phyloP scores from a whole-genome alignment of 2,113 vertebrate genomes.

The Malurus alboscapulatus region DNA sequence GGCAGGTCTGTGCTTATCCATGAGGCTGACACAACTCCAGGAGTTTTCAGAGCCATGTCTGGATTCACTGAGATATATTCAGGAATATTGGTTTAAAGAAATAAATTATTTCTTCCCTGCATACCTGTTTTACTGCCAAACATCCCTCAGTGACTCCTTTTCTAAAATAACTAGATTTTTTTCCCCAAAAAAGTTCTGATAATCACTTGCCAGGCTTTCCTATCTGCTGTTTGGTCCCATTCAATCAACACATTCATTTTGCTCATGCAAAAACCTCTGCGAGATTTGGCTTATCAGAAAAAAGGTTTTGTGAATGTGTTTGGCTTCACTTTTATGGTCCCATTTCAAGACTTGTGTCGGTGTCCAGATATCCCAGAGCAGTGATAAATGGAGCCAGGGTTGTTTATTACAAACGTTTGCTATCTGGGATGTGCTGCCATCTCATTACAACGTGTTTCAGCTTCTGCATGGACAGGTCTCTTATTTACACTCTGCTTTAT shows the following conservation, averaged over 20 bases:
- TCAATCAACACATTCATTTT: conserved; percentile 10
- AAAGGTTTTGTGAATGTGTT: not conserved
- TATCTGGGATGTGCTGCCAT: not conserved
- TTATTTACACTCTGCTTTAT: not conserved
- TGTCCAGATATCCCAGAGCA: not conserved
- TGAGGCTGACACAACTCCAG: not conserved
- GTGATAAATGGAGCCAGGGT: conserved; percentile 3
- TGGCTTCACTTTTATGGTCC: not conserved
- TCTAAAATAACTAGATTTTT: not conserved
- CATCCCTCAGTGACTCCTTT: not conserved
- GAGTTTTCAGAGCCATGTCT: not conserved
- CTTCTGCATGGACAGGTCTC: not conserved
- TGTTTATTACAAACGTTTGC: not conserved
- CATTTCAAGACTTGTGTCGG: not conserved
- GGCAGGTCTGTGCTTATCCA: not conserved
- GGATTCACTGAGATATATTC: not conserved
- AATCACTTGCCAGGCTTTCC: not conserved
- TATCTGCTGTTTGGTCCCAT: not conserved
- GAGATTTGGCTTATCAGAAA: conserved; percentile 27
- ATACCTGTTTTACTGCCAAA: not conserved
- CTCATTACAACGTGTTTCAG: not conserved
- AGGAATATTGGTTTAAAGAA: not conserved
- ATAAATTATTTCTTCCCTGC: not conserved
- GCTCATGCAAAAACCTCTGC: conserved; percentile 6
- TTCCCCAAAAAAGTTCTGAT: not conserved